phyloP scores from a whole-genome alignment of 2,888 invertebrate genomes.

The Oxyscelio sp. region DNA sequence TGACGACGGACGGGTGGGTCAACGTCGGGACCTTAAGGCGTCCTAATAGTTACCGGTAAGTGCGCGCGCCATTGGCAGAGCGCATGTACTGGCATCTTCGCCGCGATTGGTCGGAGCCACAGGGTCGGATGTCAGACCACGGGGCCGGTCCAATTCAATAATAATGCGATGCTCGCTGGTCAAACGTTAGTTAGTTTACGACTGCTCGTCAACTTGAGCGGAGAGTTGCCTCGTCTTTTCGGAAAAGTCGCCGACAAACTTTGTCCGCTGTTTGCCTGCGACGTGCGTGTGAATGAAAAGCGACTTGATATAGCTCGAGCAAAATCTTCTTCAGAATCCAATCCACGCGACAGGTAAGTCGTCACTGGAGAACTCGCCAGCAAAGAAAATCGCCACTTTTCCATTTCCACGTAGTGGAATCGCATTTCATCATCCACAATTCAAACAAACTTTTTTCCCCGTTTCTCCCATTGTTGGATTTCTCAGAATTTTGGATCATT shows the following conservation, averaged over 20 bases:
- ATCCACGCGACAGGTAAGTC: slow-evolving; percentile 81
- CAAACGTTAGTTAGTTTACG: slow-evolving; percentile 85
- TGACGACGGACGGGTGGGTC: too few species aligned
- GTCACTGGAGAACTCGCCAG: too few species aligned
- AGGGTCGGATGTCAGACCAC: slow-evolving; percentile 94
- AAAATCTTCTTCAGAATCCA: slow-evolving; percentile 76
- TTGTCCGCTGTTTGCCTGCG: background rate
- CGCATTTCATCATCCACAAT: too few species aligned
- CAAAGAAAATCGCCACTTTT: too few species aligned
- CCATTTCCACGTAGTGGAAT: too few species aligned
- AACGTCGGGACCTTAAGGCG: slow-evolving; percentile 48
- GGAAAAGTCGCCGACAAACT: background rate
- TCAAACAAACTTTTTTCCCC: too few species aligned
- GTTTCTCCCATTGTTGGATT: too few species aligned
- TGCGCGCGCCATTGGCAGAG: slow-evolving; percentile 67
- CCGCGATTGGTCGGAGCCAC: slow-evolving; percentile 91
- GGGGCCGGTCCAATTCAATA: slow-evolving; percentile 89
- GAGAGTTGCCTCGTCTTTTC: slow-evolving; percentile 39
- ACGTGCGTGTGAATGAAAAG: slow-evolving; percentile 15
- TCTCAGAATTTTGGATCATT: too few species aligned
- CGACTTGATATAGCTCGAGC: background rate
- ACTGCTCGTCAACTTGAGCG: slow-evolving; percentile 77
- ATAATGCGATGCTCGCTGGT: slow-evolving; percentile 85
- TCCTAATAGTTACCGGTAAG: slow-evolving; percentile 62
- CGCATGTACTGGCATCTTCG: slow-evolving; percentile 85